Percentiles rank a stretch among this genome's conserved stretches.
Conservation (phyloP, 2,888 invertebrate species). For the Ectobius pallidus region DNA sequence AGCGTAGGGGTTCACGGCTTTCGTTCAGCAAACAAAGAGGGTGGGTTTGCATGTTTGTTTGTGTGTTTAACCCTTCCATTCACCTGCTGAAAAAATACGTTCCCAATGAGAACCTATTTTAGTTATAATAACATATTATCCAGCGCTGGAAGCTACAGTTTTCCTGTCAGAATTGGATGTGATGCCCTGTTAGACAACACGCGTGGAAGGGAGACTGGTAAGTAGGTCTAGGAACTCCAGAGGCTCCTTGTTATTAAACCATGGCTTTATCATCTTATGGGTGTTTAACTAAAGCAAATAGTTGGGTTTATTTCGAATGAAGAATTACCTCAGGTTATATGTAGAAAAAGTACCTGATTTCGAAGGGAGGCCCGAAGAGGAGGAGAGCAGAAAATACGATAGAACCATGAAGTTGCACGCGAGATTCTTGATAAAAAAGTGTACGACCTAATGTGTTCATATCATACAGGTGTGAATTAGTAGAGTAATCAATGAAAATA, state of each 20-base stretch:
- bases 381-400: constrained; percentile 6
- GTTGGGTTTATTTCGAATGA: constrained; percentile 10
- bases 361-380: not conserved
- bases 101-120: not conserved
- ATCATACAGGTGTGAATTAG: no score
- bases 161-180: not conserved
- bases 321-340: constrained; percentile 9
- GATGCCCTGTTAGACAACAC: not conserved
- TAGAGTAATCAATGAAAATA: no score
- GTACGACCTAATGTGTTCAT: no score
- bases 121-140: not conserved
- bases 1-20: not conserved
- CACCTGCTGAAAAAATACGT: not conserved
- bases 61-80: not conserved
- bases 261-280: constrained; percentile 27
- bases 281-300: constrained; percentile 21
- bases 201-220: not conserved
- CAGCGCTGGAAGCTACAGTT: not conserved
- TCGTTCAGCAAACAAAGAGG: not conserved
- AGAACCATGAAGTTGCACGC: constrained; percentile 10
- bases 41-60: not conserved
- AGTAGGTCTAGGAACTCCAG: no score
- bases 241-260: not conserved
- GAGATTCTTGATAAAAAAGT: not conserved
- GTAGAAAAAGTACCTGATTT: not conserved